A percentile compares a stretch with the other conserved stretches of the same genome.
phyloP scores from a whole-genome alignment of 2,888 invertebrate genomes.

The Acronicta leporina region DNA sequence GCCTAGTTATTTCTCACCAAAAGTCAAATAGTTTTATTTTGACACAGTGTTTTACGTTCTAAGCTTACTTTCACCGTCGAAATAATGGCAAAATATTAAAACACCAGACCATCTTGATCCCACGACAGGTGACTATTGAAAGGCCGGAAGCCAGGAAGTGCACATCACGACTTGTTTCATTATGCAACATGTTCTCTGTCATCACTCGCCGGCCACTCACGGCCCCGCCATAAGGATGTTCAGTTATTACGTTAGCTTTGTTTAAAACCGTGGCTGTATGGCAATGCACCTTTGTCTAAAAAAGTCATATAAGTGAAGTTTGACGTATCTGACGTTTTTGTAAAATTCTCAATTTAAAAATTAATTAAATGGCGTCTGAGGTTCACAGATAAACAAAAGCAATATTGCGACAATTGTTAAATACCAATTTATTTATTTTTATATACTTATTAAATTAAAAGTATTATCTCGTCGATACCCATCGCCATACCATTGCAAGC shows the following conservation, averaged over 20 bases:
- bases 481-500: neutral
- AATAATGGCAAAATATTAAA: constrained; percentile 54
- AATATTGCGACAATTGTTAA: no score
- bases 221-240: constrained; percentile 42
- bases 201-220: constrained; percentile 43
- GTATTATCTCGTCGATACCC: no score
- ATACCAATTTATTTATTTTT: no score
- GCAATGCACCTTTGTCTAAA: neutral
- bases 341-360: no score
- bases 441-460: no score
- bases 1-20: constrained; percentile 10
- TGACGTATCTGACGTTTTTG: no score
- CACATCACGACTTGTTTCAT: constrained; percentile 59
- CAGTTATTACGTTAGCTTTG: constrained; percentile 40
- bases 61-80: constrained; percentile 59
- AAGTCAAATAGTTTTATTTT: constrained; percentile 12
- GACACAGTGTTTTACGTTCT: constrained; percentile 32
- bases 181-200: constrained; percentile 53
- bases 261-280: constrained; percentile 12
- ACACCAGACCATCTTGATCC: constrained; percentile 53
- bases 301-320: no score
- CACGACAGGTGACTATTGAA: constrained; percentile 62
- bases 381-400: no score
- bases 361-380: no score
- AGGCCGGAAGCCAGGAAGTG: constrained; percentile 65